These are phyloP conservation scores for Phoeniculus purpureus DNA, from an alignment of 2,797 vertebrate species.

Conservation along the genomic window DNA sequence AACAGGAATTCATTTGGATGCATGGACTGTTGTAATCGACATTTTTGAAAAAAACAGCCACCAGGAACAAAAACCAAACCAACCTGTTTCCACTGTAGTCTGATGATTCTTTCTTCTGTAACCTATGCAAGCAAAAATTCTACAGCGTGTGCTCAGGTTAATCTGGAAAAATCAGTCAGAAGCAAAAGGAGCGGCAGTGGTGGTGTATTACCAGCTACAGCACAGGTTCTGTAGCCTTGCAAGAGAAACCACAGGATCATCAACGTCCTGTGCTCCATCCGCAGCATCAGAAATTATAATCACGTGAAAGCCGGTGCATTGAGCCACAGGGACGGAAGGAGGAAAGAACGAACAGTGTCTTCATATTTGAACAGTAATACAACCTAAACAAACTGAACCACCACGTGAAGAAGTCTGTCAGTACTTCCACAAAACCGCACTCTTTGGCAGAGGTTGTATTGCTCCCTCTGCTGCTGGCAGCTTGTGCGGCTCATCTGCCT, in stretches of 20 bases:
- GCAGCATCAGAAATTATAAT: background rate
- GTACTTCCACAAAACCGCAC: background rate
- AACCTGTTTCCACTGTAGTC: background rate
- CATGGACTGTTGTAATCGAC: background rate
- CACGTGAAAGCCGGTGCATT: background rate
- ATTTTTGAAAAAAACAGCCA: background rate
- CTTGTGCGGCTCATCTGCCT: background rate
- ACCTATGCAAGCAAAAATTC: background rate
- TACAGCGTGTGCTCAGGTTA: fast-evolving
- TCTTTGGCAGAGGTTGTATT: background rate
- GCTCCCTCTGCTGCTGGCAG: slow-evolving; percentile 36
- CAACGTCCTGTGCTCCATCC: background rate
- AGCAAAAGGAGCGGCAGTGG: background rate
- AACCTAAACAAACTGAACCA: background rate
- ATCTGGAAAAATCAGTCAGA: background rate
- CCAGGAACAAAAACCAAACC: background rate
- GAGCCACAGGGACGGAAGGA: background rate
- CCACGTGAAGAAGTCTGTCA: background rate
- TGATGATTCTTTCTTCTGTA: background rate
- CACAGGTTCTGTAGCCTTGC: fast-evolving
- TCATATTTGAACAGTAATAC: background rate
- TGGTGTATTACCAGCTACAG: background rate
- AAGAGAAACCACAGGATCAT: background rate
- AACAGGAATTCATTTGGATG: background rate
- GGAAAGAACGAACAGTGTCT: background rate